Evolutionary conservation across 2,113 vertebrate genomes (phyloP).

Genomic region (Syngnathoides biaculeatus): DNA sequence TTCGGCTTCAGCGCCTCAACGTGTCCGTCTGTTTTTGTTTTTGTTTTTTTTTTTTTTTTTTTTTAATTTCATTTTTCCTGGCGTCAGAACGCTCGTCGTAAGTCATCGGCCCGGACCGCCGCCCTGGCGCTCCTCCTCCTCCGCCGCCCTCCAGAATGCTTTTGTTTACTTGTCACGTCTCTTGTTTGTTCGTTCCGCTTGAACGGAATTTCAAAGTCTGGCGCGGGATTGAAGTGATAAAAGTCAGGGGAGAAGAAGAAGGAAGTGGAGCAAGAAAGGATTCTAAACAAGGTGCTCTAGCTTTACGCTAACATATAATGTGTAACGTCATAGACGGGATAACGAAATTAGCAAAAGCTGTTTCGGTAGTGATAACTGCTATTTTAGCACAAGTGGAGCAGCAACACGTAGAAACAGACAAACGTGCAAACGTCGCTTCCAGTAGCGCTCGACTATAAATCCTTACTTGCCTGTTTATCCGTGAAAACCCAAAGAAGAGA

Average conservation of each 20-base stretch:
- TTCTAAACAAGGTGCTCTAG: no score
- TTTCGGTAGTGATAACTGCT: no score
- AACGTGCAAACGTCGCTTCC: no score
- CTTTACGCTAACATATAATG: no score
- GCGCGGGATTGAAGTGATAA: not conserved
- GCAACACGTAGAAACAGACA: no score
- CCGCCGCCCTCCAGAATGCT: slow-evolving; percentile 7
- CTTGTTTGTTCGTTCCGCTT: not conserved
- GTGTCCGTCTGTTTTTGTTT: not conserved
- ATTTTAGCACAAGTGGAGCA: no score
- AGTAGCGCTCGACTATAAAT: not conserved
- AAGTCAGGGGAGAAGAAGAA: slow-evolving; percentile 1
- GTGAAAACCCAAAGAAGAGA: not conserved
- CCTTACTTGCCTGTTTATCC: no score
- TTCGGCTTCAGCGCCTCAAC: not conserved
- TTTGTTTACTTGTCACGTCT: slow-evolving; percentile 23
- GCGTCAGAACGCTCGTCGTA: slow-evolving; percentile 37
- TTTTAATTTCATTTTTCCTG: slow-evolving; percentile 21
- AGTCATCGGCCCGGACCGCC: slow-evolving; percentile 29
- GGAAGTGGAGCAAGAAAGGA: not conserved
- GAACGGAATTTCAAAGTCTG: slow-evolving; percentile 10
- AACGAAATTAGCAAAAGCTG: no score
- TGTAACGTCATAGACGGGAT: no score
- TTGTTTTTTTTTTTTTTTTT: not conserved
- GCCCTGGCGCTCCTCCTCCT: slow-evolving; percentile 1